Percentiles rank a stretch among this genome's conserved stretches.
Conservation (phyloP, 1,140 invertebrate genomes). For the Onthophagus taurus region DNA sequence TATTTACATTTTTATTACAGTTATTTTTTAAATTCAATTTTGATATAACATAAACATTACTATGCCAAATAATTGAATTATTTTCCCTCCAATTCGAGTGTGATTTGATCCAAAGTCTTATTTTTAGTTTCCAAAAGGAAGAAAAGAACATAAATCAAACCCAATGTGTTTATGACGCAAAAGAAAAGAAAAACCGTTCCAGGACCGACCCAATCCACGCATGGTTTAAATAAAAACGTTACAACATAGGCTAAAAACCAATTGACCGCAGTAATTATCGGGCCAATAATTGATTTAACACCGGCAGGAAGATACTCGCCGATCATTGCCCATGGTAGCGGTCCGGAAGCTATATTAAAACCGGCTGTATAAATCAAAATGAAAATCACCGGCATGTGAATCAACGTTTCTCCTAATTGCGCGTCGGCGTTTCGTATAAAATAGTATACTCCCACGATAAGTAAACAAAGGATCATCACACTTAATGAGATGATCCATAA, state of each 20-base stretch:
- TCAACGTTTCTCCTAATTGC: slow-evolving; percentile 39
- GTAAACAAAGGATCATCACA: slow-evolving; percentile 52
- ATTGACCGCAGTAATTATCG: slow-evolving; percentile 54
- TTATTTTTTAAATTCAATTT: no score
- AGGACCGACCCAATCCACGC: slow-evolving; percentile 45
- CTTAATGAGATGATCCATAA: slow-evolving; percentile 54
- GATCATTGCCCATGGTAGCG: slow-evolving; percentile 59
- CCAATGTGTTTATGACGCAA: slow-evolving; percentile 48
- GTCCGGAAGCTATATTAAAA: slow-evolving; percentile 42
- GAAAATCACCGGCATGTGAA: slow-evolving; percentile 12
- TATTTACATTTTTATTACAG: no score
- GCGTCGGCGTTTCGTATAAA: slow-evolving; percentile 41
- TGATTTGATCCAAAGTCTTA: slow-evolving; percentile 61
- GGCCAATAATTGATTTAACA: slow-evolving; percentile 53
- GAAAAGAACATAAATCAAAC: slow-evolving; percentile 52
- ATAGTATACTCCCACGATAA: slow-evolving; percentile 58
- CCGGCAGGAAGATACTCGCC: slow-evolving; percentile 53
- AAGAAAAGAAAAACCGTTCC: slow-evolving; percentile 54
- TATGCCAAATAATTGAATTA: no score
- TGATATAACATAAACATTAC: no score
- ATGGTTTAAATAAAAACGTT: slow-evolving; percentile 51
- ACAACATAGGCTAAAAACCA: slow-evolving; percentile 62
- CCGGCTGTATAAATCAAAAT: slow-evolving; percentile 16
- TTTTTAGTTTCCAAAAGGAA: slow-evolving; percentile 67
- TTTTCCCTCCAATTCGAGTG: no score